Evolutionary conservation across 1,140 invertebrate species (phyloP).

Genomic region (Drosophila equinoxialis): DNA sequence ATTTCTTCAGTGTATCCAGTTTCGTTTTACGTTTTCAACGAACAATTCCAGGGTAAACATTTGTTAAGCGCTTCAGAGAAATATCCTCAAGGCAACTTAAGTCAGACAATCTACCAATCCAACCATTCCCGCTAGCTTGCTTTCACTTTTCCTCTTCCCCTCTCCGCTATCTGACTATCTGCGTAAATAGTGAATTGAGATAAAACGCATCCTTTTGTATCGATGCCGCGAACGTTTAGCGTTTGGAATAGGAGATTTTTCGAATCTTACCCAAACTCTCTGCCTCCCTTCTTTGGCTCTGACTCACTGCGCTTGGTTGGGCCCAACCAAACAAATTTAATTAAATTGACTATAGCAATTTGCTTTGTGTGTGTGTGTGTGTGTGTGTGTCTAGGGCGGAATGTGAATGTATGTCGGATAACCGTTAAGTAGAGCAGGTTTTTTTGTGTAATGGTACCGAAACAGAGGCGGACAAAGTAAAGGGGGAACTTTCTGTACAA

Average conservation of each 20-base stretch:
- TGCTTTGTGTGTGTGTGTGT: conserved; percentile 58
- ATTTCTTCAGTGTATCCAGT: conserved; percentile 19
- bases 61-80: conserved; percentile 37
- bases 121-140: conserved; percentile 1
- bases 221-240: conserved; percentile 63
- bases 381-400: conserved; percentile 34
- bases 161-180: conserved; percentile 26
- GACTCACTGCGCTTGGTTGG: conserved; percentile 54
- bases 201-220: conserved; percentile 79
- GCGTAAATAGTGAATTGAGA: conserved; percentile 75
- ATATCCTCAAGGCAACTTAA: conserved; percentile 46
- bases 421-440: conserved; percentile 43
- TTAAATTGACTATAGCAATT: conserved; percentile 80
- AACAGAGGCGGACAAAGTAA: not conserved
- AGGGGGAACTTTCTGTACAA: no score
- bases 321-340: conserved; percentile 76
- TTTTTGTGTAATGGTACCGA: no score
- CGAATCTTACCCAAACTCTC: not conserved
- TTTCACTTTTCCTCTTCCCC: not conserved
- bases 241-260: conserved; percentile 49
- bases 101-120: conserved; percentile 26
- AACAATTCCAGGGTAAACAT: conserved; percentile 51
- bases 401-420: conserved; percentile 51
- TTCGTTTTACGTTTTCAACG: conserved; percentile 35
- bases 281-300: conserved; percentile 19